These are phyloP conservation scores for Scotopteryx bipunctaria DNA, from an alignment of 2,888 invertebrate genomes.

Conservation along the genomic window DNA sequence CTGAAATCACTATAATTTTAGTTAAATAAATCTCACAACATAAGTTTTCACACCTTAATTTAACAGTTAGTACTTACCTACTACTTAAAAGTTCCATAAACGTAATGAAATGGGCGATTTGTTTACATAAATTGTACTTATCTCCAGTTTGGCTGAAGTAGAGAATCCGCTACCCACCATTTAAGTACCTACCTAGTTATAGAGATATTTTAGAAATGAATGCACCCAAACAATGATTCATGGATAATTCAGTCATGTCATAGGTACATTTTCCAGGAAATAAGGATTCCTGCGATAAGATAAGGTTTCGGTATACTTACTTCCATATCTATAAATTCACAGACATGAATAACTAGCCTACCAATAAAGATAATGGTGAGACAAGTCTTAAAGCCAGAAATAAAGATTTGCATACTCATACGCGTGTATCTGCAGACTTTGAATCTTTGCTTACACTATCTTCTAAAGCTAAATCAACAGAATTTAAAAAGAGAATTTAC, in stretches of 20 bases:
- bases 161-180: no score
- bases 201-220: no score
- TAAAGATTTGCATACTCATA: conserved; percentile 34
- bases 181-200: no score
- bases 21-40: no score
- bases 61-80: no score
- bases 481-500: not conserved
- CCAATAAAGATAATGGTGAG: conserved; percentile 44
- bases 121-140: no score
- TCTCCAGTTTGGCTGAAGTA: no score
- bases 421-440: conserved; percentile 29
- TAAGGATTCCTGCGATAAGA: conserved; percentile 27
- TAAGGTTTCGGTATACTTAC: conserved; percentile 34
- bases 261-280: conserved; percentile 25
- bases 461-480: not conserved
- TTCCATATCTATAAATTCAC: conserved; percentile 43
- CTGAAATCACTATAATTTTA: no score
- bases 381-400: conserved; percentile 7
- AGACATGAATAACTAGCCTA: conserved; percentile 40
- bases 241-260: conserved; percentile 6
- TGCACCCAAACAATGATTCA: conserved; percentile 20
- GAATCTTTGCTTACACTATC: conserved; percentile 5
- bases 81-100: no score
- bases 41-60: no score
- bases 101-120: no score